Percentiles rank a stretch among this genome's conserved stretches.
These are phyloP conservation scores for Pecten maximus DNA, from an alignment of 2,888 invertebrate genomes.

Conservation along the genomic window DNA sequence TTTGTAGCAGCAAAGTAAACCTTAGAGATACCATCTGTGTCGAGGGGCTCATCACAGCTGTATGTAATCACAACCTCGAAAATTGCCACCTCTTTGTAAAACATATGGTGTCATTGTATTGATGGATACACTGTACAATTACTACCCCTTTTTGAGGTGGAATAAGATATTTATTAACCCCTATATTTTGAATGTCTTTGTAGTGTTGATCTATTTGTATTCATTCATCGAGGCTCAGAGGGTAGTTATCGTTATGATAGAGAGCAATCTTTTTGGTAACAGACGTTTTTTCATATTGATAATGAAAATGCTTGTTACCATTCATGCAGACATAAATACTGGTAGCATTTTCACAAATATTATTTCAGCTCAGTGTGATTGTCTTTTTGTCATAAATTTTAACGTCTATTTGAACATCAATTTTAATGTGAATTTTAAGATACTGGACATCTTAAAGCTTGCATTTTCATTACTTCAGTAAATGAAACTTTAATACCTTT, in stretches of 20 bases:
- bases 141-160: background rate
- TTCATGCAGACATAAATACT: too few relatives aligned
- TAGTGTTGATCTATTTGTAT: background rate
- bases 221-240: background rate
- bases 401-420: too few relatives aligned
- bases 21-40: background rate
- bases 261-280: background rate
- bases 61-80: background rate
- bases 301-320: background rate
- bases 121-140: background rate
- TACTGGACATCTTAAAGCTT: background rate
- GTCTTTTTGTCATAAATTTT: too few relatives aligned
- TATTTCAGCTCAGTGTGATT: too few relatives aligned
- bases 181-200: background rate
- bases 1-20: background rate
- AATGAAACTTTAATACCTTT: background rate
- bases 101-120: background rate
- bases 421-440: too few relatives aligned
- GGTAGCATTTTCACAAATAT: too few relatives aligned
- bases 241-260: background rate
- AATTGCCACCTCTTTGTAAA: background rate
- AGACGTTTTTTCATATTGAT: background rate
- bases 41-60: conserved; percentile 6
- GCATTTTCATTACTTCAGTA: background rate
- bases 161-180: background rate